Percentiles rank a stretch among this genome's conserved stretches.
phyloP scores from a whole-genome alignment of 2,888 invertebrate genomes.

The Xestia c-nigrum region DNA sequence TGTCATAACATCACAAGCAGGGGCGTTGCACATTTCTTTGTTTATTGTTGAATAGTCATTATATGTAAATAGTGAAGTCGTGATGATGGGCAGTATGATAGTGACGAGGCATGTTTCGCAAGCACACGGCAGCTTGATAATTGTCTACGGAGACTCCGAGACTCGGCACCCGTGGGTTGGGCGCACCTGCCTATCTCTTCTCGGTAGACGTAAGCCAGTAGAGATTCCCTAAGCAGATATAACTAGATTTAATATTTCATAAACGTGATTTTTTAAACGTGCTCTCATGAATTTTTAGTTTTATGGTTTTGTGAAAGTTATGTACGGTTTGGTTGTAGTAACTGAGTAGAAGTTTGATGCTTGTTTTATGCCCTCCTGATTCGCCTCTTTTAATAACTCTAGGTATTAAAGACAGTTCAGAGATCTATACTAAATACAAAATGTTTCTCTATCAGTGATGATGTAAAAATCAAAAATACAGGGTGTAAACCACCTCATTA shows the following conservation, averaged over 20 bases:
- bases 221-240: conserved; percentile 82
- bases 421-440: neutral
- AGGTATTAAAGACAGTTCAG: neutral
- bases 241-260: conserved; percentile 88
- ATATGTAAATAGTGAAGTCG: conserved; percentile 90
- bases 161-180: conserved; percentile 71
- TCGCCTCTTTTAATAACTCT: neutral
- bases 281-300: conserved; percentile 80
- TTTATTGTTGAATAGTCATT: conserved; percentile 90
- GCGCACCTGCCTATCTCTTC: conserved; percentile 84
- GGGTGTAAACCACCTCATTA: no score
- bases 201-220: conserved; percentile 73
- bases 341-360: neutral
- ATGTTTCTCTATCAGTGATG: no score
- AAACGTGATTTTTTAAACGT: conserved; percentile 86
- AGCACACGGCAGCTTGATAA: conserved; percentile 88
- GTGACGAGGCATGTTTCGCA: conserved; percentile 89
- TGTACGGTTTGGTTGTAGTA: neutral
- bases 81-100: conserved; percentile 88
- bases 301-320: conserved; percentile 33
- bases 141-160: conserved; percentile 80
- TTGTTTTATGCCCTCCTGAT: neutral
- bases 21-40: conserved; percentile 83
- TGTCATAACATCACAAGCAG: conserved; percentile 73
- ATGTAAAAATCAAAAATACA: no score